Percentiles rank a stretch among this genome's conserved stretches.
These are phyloP conservation scores for Spheniscus humboldti DNA, from an alignment of 2,797 vertebrate species.

Conservation along the genomic window DNA sequence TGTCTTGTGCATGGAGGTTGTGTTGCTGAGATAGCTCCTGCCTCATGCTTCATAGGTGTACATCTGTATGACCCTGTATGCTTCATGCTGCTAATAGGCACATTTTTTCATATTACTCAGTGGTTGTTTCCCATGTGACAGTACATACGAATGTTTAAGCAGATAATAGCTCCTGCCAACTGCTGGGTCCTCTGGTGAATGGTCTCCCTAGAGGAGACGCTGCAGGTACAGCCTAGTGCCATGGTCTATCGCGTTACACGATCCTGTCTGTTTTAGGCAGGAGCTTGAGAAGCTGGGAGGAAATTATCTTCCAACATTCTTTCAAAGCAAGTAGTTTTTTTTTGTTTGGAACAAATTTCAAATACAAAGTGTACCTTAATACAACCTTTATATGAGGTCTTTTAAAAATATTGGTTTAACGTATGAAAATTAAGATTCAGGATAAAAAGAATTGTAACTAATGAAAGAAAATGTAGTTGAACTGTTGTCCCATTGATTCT, in stretches of 20 bases:
- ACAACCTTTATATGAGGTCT: neutral
- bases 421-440: neutral
- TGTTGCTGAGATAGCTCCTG: neutral
- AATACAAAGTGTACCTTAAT: neutral
- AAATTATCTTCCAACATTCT: neutral
- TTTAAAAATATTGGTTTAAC: neutral
- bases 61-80: neutral
- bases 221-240: neutral
- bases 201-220: neutral
- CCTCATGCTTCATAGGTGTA: neutral
- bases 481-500: neutral
- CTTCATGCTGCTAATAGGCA: neutral
- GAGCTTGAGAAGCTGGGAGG: neutral
- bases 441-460: neutral
- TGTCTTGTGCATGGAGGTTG: neutral
- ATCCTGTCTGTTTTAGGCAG: neutral
- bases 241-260: fast-evolving
- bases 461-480: neutral
- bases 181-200: neutral
- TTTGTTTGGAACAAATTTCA: neutral
- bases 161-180: neutral
- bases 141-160: neutral
- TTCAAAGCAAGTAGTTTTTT: neutral
- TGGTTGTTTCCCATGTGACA: neutral
- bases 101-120: neutral